Percentiles rank a stretch among this genome's conserved stretches.
These are phyloP conservation scores for Dipodomys stephensi DNA, from an alignment of 2,113 vertebrate species.

Conservation along the genomic window DNA sequence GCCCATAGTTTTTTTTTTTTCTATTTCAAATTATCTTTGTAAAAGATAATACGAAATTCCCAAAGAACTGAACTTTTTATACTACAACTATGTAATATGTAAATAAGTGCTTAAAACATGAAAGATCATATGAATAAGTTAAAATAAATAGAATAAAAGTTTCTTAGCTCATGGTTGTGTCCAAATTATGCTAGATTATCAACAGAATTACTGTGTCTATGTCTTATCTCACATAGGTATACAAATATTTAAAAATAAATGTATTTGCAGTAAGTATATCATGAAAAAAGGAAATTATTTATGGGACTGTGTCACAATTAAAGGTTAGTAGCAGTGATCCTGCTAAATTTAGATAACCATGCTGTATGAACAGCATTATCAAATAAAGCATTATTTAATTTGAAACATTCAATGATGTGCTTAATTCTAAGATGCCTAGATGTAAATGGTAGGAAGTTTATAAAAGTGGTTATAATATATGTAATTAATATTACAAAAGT, in stretches of 20 bases:
- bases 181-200: slow-evolving; percentile 10
- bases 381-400: slow-evolving; percentile 51
- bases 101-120: slow-evolving; percentile 26
- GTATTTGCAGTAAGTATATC: slow-evolving; percentile 39
- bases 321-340: slow-evolving; percentile 17
- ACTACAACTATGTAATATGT: not conserved
- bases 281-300: slow-evolving; percentile 58
- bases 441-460: not conserved
- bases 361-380: slow-evolving; percentile 21
- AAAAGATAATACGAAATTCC: not conserved
- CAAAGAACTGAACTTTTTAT: slow-evolving; percentile 38
- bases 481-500: slow-evolving; percentile 30
- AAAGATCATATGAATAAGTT: not conserved
- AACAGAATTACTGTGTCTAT: not conserved
- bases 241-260: slow-evolving; percentile 52
- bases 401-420: slow-evolving; percentile 38
- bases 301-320: slow-evolving; percentile 58
- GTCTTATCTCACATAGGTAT: slow-evolving; percentile 8
- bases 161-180: not conserved
- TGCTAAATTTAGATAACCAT: slow-evolving; percentile 62
- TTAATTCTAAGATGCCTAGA: slow-evolving; percentile 29
- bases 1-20: not conserved
- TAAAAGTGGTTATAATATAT: not conserved
- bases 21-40: slow-evolving; percentile 49
- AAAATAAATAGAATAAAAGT: not conserved